These are phyloP conservation scores for Plestiodon gilberti DNA, from an alignment of 2,113 vertebrate species.

Conservation along the genomic window DNA sequence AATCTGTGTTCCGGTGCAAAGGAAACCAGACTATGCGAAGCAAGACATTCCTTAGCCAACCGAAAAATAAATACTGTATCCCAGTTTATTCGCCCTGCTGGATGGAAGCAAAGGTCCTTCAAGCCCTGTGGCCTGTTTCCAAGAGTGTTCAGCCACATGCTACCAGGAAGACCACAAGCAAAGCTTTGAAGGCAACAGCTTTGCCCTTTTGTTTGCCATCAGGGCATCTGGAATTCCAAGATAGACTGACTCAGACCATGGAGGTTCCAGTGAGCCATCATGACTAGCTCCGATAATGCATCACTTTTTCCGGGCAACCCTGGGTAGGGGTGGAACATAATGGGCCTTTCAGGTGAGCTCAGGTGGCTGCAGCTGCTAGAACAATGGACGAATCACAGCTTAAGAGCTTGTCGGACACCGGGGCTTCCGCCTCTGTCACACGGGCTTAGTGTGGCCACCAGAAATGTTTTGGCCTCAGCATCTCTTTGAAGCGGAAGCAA, in stretches of 20 bases:
- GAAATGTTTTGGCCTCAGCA: no score
- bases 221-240: not conserved
- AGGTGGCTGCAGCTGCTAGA: not conserved
- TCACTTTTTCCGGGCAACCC: not conserved
- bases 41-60: no score
- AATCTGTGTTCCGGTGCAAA: no score
- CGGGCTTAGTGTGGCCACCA: no score
- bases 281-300: no score
- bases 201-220: not conserved
- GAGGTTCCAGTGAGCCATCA: not conserved
- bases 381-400: no score
- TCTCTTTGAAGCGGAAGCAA: no score
- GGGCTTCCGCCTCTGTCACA: no score
- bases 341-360: not conserved
- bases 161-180: not conserved
- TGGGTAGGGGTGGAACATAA: no score
- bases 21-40: no score
- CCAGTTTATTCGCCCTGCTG: not conserved
- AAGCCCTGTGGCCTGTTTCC: not conserved
- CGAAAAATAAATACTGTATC: no score
- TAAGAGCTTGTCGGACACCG: no score
- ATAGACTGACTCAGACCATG: not conserved
- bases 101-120: not conserved
- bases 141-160: not conserved
- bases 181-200: not conserved